Evolutionary conservation across 2,888 invertebrate genomes (phyloP).

Genomic region (Hartigia nigra): DNA sequence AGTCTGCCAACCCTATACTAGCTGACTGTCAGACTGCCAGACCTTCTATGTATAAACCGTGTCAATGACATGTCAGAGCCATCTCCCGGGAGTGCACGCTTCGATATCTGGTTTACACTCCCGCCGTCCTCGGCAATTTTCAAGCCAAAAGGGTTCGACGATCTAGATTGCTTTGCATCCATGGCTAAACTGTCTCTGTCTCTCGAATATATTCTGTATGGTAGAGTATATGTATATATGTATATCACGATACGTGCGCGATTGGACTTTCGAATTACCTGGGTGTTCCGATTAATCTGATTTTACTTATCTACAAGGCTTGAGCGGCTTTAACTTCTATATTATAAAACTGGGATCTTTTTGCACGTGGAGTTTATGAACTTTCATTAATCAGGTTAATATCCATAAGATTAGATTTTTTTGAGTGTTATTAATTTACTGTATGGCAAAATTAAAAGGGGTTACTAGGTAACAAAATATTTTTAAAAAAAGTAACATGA

Average conservation of each 20-base stretch:
- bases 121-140: slow-evolving; percentile 28
- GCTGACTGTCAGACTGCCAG: background rate
- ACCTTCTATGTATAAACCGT: slow-evolving; percentile 28
- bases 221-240: background rate
- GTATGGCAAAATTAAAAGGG: background rate
- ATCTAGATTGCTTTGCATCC: slow-evolving; percentile 23
- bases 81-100: slow-evolving; percentile 30
- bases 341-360: background rate
- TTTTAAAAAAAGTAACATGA: background rate
- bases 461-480: background rate
- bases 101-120: slow-evolving; percentile 25
- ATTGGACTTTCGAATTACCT: background rate
- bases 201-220: background rate
- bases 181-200: slow-evolving; percentile 6
- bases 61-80: slow-evolving; percentile 44
- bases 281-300: background rate
- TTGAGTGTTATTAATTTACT: too few species aligned
- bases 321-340: background rate
- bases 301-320: background rate
- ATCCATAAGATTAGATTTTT: background rate
- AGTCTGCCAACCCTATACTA: background rate
- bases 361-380: background rate
- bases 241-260: background rate
- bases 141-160: slow-evolving; percentile 22
- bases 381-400: background rate